Evolutionary conservation across 2,888 invertebrate genomes (phyloP), one percentile per base, ranked within the genome.

Genomic region (Hirtodrosophila trivittata): DNA sequence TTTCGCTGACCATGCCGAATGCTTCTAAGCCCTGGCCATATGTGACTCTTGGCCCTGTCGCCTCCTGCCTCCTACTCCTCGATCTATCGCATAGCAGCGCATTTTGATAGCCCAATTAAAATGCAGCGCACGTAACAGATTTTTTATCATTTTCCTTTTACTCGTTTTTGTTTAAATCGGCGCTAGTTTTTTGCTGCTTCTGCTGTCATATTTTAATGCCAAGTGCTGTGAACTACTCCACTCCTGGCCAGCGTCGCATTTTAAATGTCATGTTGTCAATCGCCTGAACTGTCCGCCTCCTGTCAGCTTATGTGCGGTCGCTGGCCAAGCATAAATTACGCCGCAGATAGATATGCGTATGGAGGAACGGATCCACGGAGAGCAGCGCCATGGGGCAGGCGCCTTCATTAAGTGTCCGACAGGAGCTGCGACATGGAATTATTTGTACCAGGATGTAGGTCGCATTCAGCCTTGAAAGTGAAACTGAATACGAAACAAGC

Each of bases 221-320:
- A 62, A 65, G 52, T 75, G 50, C 60, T 59, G 64, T 57, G 59
- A 50, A 54, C 68, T 59, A 37, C 57, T 56, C 16, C 9, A 3
- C 25, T 16, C 51, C 59, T 56, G 75, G 32, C 49, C 73, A 56
- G 62, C 67, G 66, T 68, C 69, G 70, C 81, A 83, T 81, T 81
- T 76, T 67, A 80, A 85, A 83, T 75, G 80, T 80, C 75, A 80
- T 73, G 60, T 77, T 83, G 76, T 76, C 83, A 86, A 83, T 86
- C 76, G 80, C 59, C 43, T 49, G 45, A 56, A 46, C 51, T 42
- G 43, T 39, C 21, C 55, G 55, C 37, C 43, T 54, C 59, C 49
- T 66, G 66, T 66, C 75, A 66, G 74, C 75, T 72, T 64, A 77
- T 83, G 72, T 77, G 68, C 66, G 62, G 63, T 66, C 60, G 60